Evolutionary conservation across 1,140 invertebrate genomes (phyloP), one percentile per base, ranked within the genome.

Genomic region (Teleopsis dalmanni): DNA sequence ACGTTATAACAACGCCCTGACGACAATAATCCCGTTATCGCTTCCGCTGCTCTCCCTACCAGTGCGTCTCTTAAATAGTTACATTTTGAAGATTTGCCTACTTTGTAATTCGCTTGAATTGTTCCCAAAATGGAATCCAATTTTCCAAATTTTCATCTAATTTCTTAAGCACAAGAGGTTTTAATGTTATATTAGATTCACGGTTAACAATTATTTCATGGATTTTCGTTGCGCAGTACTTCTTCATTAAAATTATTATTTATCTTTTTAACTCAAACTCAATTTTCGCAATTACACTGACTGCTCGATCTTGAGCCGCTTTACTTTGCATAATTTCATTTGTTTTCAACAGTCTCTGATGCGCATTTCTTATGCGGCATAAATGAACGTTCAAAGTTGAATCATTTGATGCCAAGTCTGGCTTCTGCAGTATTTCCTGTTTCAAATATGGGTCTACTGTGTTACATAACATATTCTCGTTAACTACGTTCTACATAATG

Each of bases 121-220:
- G 43, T 26, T 46, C 19, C 43, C 43, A 46, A 33, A 46, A 46
- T 16, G 43, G 43, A 8, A 46, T 2, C 43, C 43, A 34, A 27
- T 46, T 35, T 23, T 46, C 19, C 31, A 34, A 23, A 34, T 46
- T 35, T 7, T 6, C 43, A n/a, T 35, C 43, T 10, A 33, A 46
- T 11, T 33, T 46, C 23, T 26, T 33, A 7, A 22, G 16, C 10
- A 9, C 19, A 23, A 46, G 25, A 3, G 16, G 11, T 34, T 46
- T 25, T 19, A 34, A 34, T 3, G 31, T 46, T 22, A 42, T 23
- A 4, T 23, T 23, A n/a, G 9, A 25, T n/a, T 3, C 18, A 4
- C 3, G 4, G 18, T 19, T 19, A 4, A 5, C 18, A 19, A 19
- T 40, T 13, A 13, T 5, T 23, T 14, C 11, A 14, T 7, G 14